Evolutionary conservation across 2,797 vertebrate genomes (phyloP).

Genomic region (Anolis apletophallus): DNA sequence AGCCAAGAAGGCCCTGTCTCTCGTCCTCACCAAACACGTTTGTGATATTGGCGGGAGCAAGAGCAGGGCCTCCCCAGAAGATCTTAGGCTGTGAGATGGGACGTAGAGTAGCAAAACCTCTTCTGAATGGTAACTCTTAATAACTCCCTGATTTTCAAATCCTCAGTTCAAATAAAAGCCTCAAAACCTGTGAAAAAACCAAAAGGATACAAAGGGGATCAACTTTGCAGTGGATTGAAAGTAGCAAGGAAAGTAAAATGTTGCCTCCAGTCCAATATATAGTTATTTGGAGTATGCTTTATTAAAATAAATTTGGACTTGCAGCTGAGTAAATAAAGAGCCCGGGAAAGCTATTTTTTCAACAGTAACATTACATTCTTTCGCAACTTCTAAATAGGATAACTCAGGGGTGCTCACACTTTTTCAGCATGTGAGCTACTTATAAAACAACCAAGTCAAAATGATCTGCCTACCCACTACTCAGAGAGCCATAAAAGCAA

Average conservation of each 20-base stretch:
- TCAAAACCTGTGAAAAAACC: background rate
- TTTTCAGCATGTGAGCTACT: too few relatives aligned
- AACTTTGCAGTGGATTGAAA: background rate
- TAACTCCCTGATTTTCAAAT: background rate
- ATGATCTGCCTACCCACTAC: too few relatives aligned
- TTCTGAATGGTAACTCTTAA: background rate
- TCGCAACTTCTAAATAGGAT: background rate
- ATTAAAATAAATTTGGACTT: background rate
- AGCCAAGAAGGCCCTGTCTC: too few relatives aligned
- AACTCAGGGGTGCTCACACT: too few relatives aligned
- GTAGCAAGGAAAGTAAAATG: background rate
- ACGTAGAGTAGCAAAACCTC: background rate
- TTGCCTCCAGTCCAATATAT: too few relatives aligned
- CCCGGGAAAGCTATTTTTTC: too few relatives aligned
- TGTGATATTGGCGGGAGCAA: too few relatives aligned
- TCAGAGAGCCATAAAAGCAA: too few relatives aligned
- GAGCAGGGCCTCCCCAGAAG: too few relatives aligned
- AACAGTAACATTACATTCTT: background rate
- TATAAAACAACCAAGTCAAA: too few relatives aligned
- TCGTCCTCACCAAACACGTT: too few relatives aligned
- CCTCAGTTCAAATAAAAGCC: background rate
- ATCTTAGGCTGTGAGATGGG: too few relatives aligned
- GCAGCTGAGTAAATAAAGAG: background rate
- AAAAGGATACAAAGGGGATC: background rate
- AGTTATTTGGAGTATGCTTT: background rate